Percentiles rank a stretch among this genome's conserved stretches.
These are phyloP conservation scores for Serinus canaria DNA, from an alignment of 2,113 vertebrate species.

Conservation along the genomic window DNA sequence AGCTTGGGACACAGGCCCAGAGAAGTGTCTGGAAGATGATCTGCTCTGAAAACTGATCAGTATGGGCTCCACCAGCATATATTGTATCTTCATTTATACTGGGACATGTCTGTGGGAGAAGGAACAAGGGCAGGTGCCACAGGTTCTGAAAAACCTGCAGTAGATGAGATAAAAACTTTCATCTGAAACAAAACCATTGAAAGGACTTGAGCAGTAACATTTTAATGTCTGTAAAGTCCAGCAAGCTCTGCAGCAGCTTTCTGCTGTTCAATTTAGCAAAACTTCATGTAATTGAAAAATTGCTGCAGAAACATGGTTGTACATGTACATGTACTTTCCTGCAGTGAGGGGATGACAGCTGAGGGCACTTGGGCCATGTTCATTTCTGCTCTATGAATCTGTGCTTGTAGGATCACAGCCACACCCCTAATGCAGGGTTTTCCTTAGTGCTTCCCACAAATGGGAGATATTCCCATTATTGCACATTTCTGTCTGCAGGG, in stretches of 20 bases:
- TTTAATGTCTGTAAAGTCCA: background rate
- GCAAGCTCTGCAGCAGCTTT: background rate
- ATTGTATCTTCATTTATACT: background rate
- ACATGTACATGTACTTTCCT: background rate
- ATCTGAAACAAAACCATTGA: background rate
- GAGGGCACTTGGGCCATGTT: background rate
- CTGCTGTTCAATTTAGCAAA: background rate
- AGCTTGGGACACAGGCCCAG: background rate
- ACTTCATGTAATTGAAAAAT: background rate
- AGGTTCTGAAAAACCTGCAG: background rate
- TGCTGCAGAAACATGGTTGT: background rate
- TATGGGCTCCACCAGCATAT: rapidly evolving
- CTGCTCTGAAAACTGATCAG: background rate
- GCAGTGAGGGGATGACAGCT: background rate
- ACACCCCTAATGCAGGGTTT: background rate
- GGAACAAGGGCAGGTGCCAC: too few species aligned
- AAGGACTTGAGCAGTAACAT: background rate
- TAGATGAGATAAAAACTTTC: background rate
- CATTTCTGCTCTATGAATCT: background rate
- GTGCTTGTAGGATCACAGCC: background rate
- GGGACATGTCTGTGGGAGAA: background rate
- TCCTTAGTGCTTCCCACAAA: background rate
- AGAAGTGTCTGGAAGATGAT: background rate
- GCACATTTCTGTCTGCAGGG: background rate
- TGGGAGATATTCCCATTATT: background rate